Conservation (phyloP, 2,888 invertebrate species). For the Drosophila mayaguana region DNA sequence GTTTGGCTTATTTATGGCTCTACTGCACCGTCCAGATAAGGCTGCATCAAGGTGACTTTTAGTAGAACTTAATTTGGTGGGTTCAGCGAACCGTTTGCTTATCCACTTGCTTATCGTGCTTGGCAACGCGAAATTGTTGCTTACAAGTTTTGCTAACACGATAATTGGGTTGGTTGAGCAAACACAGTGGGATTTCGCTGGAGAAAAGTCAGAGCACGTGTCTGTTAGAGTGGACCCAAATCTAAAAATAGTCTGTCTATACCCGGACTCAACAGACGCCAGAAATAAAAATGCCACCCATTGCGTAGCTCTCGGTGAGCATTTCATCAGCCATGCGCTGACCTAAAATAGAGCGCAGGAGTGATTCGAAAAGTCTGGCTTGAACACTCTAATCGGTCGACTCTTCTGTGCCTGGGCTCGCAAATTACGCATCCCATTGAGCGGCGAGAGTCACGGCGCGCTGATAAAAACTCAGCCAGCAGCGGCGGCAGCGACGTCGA, state of each 20-base stretch:
- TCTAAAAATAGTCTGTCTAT: slow-evolving; percentile 35
- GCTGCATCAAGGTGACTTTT: slow-evolving; percentile 22
- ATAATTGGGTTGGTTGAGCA: not conserved
- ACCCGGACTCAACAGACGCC: not conserved
- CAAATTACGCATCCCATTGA: slow-evolving; percentile 80
- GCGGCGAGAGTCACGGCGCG: slow-evolving; percentile 49
- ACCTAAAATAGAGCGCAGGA: slow-evolving; percentile 40
- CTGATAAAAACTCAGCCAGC: slow-evolving; percentile 66
- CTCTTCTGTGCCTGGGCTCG: not conserved
- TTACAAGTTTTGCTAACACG: slow-evolving; percentile 12
- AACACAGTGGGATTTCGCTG: slow-evolving; percentile 4
- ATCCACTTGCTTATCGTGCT: slow-evolving; percentile 35
- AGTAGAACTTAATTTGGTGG: not conserved
- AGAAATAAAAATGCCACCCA: slow-evolving; percentile 34
- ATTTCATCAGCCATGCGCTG: slow-evolving; percentile 50
- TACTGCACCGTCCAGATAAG: not conserved
- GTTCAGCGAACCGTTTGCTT: slow-evolving; percentile 41
- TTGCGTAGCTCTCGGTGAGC: slow-evolving; percentile 4
- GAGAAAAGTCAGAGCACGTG: slow-evolving; percentile 11
- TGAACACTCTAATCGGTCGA: slow-evolving; percentile 8
- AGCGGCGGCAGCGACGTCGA: slow-evolving; percentile 27
- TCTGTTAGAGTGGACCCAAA: slow-evolving; percentile 31
- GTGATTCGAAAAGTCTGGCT: slow-evolving; percentile 19
- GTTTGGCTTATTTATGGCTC: not conserved
- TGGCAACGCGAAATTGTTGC: slow-evolving; percentile 16